These are phyloP conservation scores for Uropetala carovei DNA, from an alignment of 2,888 invertebrate species.

Conservation along the genomic window DNA sequence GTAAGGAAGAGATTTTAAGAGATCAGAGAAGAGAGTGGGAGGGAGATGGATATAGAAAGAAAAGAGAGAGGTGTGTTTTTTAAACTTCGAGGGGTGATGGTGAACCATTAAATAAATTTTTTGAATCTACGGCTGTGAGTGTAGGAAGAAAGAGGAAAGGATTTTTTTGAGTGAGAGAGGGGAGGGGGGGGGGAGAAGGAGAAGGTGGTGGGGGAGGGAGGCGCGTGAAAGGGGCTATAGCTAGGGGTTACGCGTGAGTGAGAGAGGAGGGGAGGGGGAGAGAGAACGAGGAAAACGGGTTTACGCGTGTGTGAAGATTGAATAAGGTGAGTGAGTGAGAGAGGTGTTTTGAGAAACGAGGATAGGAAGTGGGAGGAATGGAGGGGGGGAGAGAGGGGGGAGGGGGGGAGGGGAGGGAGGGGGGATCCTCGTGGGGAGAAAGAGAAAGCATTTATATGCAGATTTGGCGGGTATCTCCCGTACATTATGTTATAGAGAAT, in stretches of 20 bases:
- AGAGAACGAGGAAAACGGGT: not conserved
- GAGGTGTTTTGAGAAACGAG: not conserved
- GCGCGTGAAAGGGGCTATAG: no score
- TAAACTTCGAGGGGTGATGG: no score
- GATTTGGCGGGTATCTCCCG: not conserved
- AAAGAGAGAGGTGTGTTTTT: not conserved
- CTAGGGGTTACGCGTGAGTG: no score
- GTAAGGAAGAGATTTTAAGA: not conserved
- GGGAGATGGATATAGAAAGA: not conserved
- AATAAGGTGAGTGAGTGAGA: not conserved
- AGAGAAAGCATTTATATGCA: slow-evolving; percentile 17
- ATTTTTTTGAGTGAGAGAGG: not conserved
- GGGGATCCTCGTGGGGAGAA: not conserved
- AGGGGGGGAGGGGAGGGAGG: not conserved
- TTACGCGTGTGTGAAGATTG: slow-evolving; percentile 25
- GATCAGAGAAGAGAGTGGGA: no score
- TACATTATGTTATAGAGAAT: not conserved
- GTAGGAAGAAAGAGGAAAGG: not conserved
- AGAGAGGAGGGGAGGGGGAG: not conserved
- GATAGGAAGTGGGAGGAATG: not conserved
- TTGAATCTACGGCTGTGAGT: no score
- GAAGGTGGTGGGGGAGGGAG: no score
- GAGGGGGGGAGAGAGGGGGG: not conserved
- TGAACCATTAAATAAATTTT: no score
- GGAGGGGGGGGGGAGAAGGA: not conserved